These are phyloP conservation scores for Ondatra zibethicus DNA, from an alignment of 2,113 vertebrate species.

Conservation along the genomic window DNA sequence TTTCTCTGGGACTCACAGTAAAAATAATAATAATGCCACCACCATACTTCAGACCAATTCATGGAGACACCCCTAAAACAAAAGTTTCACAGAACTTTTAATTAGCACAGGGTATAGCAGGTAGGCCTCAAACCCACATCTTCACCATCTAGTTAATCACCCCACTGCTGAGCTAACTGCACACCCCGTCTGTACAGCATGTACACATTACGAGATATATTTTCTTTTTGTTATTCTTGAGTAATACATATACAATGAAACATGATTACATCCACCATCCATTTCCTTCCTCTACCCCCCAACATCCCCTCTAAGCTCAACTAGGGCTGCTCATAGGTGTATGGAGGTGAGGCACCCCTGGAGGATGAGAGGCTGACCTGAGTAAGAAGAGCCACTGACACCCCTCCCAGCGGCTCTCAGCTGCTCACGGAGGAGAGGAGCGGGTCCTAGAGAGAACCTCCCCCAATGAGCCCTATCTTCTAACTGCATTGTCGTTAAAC, in stretches of 20 bases:
- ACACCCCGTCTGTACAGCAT: background rate
- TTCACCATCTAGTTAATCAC: background rate
- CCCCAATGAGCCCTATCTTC: background rate
- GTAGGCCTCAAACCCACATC: background rate
- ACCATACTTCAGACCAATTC: background rate
- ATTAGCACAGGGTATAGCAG: background rate
- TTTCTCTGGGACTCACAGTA: background rate
- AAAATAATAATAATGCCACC: background rate
- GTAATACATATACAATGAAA: background rate
- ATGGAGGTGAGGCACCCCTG: background rate
- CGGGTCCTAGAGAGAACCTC: background rate
- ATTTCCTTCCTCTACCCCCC: background rate
- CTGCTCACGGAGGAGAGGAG: too few species aligned
- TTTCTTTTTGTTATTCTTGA: background rate
- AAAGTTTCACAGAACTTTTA: background rate
- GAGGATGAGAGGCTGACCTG: background rate
- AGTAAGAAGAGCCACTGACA: background rate
- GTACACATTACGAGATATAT: background rate
- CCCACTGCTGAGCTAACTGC: too few species aligned
- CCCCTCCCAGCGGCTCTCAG: background rate
- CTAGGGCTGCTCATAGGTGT: background rate
- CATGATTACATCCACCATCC: background rate
- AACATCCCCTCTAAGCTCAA: background rate
- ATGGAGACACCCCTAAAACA: slow-evolving; percentile 10
- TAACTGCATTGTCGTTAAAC: background rate